Conservation (phyloP, 2,113 vertebrate genomes). For the Salvator merianae region DNA sequence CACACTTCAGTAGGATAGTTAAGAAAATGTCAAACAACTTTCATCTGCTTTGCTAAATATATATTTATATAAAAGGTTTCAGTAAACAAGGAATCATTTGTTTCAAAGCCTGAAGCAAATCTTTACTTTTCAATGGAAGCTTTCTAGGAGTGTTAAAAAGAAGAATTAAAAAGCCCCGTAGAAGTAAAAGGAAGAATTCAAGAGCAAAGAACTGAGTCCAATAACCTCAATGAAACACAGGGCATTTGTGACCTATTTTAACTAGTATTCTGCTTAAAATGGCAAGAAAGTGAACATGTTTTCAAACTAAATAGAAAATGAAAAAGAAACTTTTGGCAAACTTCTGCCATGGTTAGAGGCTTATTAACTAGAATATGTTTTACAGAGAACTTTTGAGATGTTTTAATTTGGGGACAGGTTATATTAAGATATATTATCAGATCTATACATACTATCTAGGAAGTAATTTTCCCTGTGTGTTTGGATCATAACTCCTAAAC, state of each 20-base stretch:
- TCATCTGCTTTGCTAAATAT: fast-evolving
- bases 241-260: not conserved
- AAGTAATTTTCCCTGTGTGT: not conserved
- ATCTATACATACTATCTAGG: not conserved
- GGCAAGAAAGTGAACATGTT: slow-evolving; percentile 46
- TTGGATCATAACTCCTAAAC: not conserved
- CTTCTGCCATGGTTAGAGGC: slow-evolving; percentile 25
- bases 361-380: not conserved
- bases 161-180: not conserved
- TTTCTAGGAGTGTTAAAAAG: not conserved
- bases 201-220: fast-evolving
- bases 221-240: not conserved
- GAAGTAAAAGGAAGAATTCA: not conserved
- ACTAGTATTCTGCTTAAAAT: slow-evolving; percentile 22
- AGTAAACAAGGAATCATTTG: not conserved
- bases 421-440: not conserved
- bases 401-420: not conserved
- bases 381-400: not conserved
- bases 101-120: fast-evolving
- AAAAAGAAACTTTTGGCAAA: slow-evolving; percentile 33
- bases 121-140: not conserved
- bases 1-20: fast-evolving
- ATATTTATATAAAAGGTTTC: fast-evolving
- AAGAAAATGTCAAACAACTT: not conserved
- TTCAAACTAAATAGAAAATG: slow-evolving; percentile 16